Evolutionary conservation across 2,888 invertebrate species (phyloP).

Genomic region (Metallyticus violacea): DNA sequence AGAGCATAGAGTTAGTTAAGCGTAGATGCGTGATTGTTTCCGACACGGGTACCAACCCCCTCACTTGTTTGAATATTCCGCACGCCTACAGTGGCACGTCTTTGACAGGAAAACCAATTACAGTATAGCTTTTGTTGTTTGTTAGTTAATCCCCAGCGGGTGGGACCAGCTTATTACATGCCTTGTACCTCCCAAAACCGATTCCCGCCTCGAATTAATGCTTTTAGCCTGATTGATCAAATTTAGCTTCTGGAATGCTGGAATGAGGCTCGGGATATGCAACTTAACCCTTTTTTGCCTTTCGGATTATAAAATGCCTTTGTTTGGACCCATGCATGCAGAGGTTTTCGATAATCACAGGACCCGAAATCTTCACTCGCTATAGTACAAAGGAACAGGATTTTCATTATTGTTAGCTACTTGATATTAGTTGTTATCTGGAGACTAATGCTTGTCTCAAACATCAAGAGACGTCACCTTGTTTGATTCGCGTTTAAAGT

Average conservation of each 20-base stretch:
- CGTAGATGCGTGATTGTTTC: not conserved
- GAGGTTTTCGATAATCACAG: not conserved
- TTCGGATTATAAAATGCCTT: not conserved
- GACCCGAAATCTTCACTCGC: not conserved
- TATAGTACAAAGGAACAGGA: not conserved
- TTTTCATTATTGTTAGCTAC: too few species aligned
- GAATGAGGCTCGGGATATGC: not conserved
- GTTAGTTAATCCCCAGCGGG: not conserved
- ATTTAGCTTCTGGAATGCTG: not conserved
- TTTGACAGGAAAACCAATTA: slow-evolving; percentile 16
- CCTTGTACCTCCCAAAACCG: not conserved
- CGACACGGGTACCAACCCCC: not conserved
- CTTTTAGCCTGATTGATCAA: slow-evolving; percentile 13
- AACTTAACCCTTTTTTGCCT: not conserved
- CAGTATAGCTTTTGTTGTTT: slow-evolving; percentile 2
- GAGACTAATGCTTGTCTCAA: too few species aligned
- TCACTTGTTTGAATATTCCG: too few species aligned
- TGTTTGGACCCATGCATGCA: not conserved
- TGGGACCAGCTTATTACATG: not conserved
- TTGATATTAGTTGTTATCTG: too few species aligned
- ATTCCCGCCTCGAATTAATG: not conserved
- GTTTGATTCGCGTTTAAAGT: too few species aligned
- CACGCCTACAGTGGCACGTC: not conserved
- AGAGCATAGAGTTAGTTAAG: not conserved
- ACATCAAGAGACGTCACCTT: too few species aligned